A percentile compares a stretch with the other conserved stretches of the same genome.
phyloP scores from a whole-genome alignment of 1,140 invertebrate genomes.

The Yoshiicerus persimilis region DNA sequence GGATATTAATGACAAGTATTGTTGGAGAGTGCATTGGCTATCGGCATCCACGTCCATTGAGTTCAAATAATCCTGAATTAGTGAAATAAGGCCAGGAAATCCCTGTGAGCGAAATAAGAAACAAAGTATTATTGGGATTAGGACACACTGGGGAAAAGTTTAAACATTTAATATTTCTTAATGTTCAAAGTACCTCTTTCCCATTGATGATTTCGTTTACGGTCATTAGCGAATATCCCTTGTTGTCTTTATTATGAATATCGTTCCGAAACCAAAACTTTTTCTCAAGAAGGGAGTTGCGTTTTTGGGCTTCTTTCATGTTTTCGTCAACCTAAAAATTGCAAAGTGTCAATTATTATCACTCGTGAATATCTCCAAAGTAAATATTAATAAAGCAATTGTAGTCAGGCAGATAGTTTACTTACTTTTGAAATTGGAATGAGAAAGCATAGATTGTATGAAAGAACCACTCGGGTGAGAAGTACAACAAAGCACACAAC shows the following conservation, averaged over 20 bases:
- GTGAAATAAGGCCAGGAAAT: conserved; percentile 92
- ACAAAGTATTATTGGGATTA: not conserved
- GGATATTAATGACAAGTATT: conserved; percentile 94
- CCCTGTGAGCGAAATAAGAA: conserved; percentile 58
- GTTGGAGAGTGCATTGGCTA: conserved; percentile 84
- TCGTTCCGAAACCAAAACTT: conserved; percentile 92
- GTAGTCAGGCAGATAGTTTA: not conserved
- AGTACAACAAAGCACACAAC: conserved; percentile 98
- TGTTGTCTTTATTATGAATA: conserved; percentile 62
- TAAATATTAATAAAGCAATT: not conserved
- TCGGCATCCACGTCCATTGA: conserved; percentile 95
- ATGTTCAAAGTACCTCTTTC: conserved; percentile 65
- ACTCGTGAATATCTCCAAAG: too few species aligned
- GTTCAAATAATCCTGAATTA: conserved; percentile 90
- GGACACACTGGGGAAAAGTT: not conserved
- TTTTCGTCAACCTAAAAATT: conserved; percentile 86
- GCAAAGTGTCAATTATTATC: not conserved
- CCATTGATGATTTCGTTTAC: conserved; percentile 98
- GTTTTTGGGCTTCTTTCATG: conserved; percentile 90
- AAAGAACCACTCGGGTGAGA: conserved; percentile 93
- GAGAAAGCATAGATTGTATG: conserved; percentile 93
- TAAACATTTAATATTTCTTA: not conserved
- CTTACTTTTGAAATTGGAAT: conserved; percentile 94
- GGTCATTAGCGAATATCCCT: conserved; percentile 73
- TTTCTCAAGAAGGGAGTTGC: conserved; percentile 77